phyloP scores from a whole-genome alignment of 2,113 vertebrate genomes.

The Lota lota region DNA sequence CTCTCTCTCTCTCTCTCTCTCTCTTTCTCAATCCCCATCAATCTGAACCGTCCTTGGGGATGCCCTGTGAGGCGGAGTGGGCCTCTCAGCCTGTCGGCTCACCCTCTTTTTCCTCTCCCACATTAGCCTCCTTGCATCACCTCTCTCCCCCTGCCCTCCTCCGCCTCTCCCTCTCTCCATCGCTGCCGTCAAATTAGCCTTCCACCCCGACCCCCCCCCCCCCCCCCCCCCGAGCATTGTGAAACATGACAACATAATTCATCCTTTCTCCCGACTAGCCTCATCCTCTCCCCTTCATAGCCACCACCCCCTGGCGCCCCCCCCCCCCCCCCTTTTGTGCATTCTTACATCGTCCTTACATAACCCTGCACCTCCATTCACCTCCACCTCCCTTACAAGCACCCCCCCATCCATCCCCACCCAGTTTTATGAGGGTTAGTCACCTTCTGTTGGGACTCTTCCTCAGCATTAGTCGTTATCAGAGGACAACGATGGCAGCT shows the following conservation, averaged over 20 bases:
- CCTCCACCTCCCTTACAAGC: neutral
- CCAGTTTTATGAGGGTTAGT: too few species aligned
- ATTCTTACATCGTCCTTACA: too few species aligned
- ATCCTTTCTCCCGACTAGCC: slow-evolving; percentile 21
- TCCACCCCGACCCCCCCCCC: slow-evolving; percentile 1
- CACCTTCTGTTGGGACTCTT: too few species aligned
- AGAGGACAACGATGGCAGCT: too few species aligned
- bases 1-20: slow-evolving; percentile 33
- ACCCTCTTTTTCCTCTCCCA: neutral
- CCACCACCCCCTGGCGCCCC: slow-evolving; percentile 23
- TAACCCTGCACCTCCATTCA: slow-evolving; percentile 9
- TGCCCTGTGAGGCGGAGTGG: too few species aligned
- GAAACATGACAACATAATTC: slow-evolving; percentile 44
- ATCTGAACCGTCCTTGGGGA: too few species aligned
- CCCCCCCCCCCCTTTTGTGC: slow-evolving; percentile 1
- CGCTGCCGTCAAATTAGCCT: slow-evolving; percentile 43
- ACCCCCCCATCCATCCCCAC: neutral
- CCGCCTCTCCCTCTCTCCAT: neutral
- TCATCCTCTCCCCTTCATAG: slow-evolving; percentile 19
- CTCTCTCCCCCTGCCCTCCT: slow-evolving; percentile 10
- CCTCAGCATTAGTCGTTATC: too few species aligned
- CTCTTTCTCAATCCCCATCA: slow-evolving; percentile 7
- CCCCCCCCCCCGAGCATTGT: slow-evolving; percentile 6
- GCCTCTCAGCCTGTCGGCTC: too few species aligned
- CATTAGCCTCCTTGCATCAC: slow-evolving; percentile 38